Percentiles rank a stretch among this genome's conserved stretches.
phyloP scores from a whole-genome alignment of 1,140 invertebrate genomes.

The Drosophila pallidifrons region DNA sequence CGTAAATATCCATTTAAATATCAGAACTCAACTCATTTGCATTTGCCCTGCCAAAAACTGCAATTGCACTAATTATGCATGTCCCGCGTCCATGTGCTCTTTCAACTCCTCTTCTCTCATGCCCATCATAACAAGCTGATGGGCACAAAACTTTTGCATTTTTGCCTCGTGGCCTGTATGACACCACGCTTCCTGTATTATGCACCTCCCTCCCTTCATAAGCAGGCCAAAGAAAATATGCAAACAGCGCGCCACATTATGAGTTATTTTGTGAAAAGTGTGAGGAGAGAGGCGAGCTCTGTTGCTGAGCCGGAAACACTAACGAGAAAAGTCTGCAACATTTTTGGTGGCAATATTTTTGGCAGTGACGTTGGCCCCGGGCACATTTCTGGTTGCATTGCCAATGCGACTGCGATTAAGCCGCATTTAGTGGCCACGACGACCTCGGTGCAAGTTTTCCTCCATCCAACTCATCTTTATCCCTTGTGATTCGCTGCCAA shows the following conservation, averaged over 20 bases:
- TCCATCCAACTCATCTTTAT: background rate
- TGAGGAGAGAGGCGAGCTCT: constrained; percentile 9
- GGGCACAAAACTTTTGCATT: constrained; percentile 38
- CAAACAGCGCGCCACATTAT: constrained; percentile 48
- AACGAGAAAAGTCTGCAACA: constrained; percentile 66
- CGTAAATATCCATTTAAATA: constrained; percentile 24
- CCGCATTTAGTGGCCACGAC: constrained; percentile 24
- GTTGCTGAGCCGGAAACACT: constrained; percentile 55
- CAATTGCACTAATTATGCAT: constrained; percentile 67
- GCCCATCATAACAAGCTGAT: background rate
- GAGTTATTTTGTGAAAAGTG: constrained; percentile 47
- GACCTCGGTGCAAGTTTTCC: constrained; percentile 7
- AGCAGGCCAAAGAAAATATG: constrained; percentile 36
- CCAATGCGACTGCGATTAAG: constrained; percentile 27
- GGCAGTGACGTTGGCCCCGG: constrained; percentile 39
- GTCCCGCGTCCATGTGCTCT: constrained; percentile 14
- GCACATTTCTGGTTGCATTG: constrained; percentile 27
- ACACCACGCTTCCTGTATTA: constrained; percentile 20
- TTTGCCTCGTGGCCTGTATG: constrained; percentile 57
- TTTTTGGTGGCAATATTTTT: constrained; percentile 53
- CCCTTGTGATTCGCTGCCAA: background rate
- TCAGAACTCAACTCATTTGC: constrained; percentile 52
- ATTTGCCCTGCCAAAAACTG: constrained; percentile 50
- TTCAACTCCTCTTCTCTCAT: no score
- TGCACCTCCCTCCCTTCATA: background rate